Percentiles rank a stretch among this genome's conserved stretches.
phyloP scores from a whole-genome alignment of 1,140 invertebrate genomes.

The Leptonema lineaticorne region DNA sequence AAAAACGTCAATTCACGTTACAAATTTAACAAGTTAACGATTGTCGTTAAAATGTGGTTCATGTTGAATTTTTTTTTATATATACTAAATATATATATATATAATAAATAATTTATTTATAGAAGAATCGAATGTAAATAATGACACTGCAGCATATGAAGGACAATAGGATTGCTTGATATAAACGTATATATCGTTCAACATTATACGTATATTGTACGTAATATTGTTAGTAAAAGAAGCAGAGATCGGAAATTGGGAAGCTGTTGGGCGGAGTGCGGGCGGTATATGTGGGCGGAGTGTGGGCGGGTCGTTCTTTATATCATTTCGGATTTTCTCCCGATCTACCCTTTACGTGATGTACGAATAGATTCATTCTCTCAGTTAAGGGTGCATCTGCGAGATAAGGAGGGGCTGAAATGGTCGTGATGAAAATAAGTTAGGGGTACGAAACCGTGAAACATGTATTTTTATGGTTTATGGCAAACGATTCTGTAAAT shows the following conservation, averaged over 20 bases:
- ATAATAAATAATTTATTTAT: too few relatives aligned
- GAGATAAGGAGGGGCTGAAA: conserved; percentile 22
- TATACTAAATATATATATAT: too few relatives aligned
- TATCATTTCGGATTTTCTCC: conserved; percentile 16
- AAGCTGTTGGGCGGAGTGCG: background rate
- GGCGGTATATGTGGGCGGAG: background rate
- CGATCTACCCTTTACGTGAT: conserved; percentile 7
- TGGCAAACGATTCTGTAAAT: conserved; percentile 30
- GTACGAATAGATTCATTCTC: conserved; percentile 25
- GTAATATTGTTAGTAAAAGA: too few relatives aligned
- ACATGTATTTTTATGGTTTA: conserved; percentile 33
- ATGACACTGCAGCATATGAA: too few relatives aligned
- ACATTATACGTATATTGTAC: background rate
- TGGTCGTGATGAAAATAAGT: conserved; percentile 30
- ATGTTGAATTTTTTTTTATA: too few relatives aligned
- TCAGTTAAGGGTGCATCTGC: conserved; percentile 24
- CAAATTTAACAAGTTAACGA: too few relatives aligned
- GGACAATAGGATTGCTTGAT: too few relatives aligned
- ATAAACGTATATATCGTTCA: too few relatives aligned
- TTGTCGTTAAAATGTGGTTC: too few relatives aligned
- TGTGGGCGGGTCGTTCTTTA: background rate
- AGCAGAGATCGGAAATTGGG: background rate
- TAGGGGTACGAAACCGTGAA: conserved; percentile 27
- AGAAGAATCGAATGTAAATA: too few relatives aligned
- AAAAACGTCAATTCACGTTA: too few relatives aligned